phyloP scores from a whole-genome alignment of 2,113 vertebrate genomes.

The Alethe castanea region DNA sequence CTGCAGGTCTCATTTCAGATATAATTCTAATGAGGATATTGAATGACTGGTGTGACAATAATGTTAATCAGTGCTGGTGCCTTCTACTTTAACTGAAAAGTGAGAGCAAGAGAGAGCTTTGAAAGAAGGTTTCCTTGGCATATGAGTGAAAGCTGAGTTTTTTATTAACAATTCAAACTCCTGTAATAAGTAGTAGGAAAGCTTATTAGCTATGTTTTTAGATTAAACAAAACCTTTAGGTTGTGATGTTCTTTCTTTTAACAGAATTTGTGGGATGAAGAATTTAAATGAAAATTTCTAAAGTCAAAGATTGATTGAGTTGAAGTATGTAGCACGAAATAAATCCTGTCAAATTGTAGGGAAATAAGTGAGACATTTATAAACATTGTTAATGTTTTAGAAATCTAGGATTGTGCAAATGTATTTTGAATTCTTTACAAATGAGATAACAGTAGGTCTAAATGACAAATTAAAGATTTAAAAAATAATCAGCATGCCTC shows the following conservation, averaged over 20 bases:
- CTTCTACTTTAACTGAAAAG: conserved; percentile 32
- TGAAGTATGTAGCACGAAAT: conserved; percentile 61
- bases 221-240: conserved; percentile 55
- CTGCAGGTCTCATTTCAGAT: conserved; percentile 39
- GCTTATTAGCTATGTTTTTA: conserved; percentile 41
- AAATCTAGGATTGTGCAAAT: conserved; percentile 64
- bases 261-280: conserved; percentile 45
- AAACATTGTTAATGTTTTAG: conserved; percentile 72
- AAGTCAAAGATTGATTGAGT: conserved; percentile 49
- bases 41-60: conserved; percentile 56
- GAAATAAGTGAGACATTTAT: conserved; percentile 65
- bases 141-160: conserved; percentile 55
- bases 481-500: conserved; percentile 73
- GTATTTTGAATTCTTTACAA: conserved; percentile 70
- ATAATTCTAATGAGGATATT: conserved; percentile 25
- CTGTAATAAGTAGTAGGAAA: conserved; percentile 27
- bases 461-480: conserved; percentile 76
- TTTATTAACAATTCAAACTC: conserved; percentile 43
- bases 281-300: conserved; percentile 54
- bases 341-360: conserved; percentile 60
- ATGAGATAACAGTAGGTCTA: conserved; percentile 72
- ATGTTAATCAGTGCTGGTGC: conserved; percentile 43
- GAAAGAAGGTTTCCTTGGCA: conserved; percentile 42
- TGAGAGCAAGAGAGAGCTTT: conserved; percentile 28
- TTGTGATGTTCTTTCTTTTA: conserved; percentile 55